Base-by-base conservation (phyloP, 2,113 vertebrate genomes). In the Hippocampus comes region DNA sequence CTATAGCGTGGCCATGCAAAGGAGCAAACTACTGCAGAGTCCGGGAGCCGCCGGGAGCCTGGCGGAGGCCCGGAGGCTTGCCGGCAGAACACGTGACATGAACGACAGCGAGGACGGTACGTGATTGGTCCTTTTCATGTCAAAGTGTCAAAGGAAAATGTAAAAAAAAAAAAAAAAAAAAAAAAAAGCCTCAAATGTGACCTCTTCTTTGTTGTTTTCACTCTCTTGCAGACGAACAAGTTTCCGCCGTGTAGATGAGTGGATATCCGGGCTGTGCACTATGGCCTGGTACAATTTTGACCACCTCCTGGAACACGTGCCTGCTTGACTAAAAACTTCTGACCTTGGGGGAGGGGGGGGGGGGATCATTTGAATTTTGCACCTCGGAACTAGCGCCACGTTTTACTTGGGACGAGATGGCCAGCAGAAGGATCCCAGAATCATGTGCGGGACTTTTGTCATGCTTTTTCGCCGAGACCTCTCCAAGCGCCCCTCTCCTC, bases 1-100 rank as follows among this genome's bases (percentile, higher is more conserved):
- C 81, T 99, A 99, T 93, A 98, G 94, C 77, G 95, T 98, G 94
- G 97, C 97, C 70, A 89, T 99, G 90, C 97, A 96, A 93, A 96
- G 97, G 91, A 98, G 96, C 90, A 97, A 95, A 89, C 94, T 99
- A 91, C 89, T 97, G 75, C 89, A 91, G 83, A 90, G 88, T 91
- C 94, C 92, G 63, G 87, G 85, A 60, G 85, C 89, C 79, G 93
- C 92, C 34, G 81, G 86, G 70, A 75, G 91, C 82, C 90, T 89
- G 87, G 87, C 91, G 5, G 91, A 95, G 73, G 89, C 91, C 63
- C 95, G 91, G 91, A 93, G 77, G 84, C 67, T 90, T 60, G 86
- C 81, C 0, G 67, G 70, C 83, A 69, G 75, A 15, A 61, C 81
- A 1, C 84, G 78, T 87, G 81, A 93, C 84, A 91, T 85, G 68